These are phyloP conservation scores for Lypha dubia DNA, from an alignment of 2,888 invertebrate species.

Conservation along the genomic window DNA sequence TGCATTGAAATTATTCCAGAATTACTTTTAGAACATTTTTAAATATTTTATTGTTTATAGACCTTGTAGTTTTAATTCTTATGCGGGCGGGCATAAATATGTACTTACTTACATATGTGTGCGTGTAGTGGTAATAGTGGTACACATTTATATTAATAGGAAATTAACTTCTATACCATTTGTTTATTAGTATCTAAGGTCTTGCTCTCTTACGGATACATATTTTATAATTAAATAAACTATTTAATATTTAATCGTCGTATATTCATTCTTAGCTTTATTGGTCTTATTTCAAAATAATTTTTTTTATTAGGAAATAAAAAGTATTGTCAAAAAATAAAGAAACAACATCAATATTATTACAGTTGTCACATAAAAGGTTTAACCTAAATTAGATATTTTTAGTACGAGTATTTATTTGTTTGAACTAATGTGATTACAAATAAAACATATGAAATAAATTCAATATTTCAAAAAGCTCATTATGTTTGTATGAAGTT, in stretches of 20 bases:
- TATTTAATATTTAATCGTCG: too few species aligned
- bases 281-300: not conserved
- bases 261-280: not conserved
- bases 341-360: not conserved
- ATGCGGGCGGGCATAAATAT: too few species aligned
- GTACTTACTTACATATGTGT: too few species aligned
- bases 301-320: not conserved
- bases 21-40: too few species aligned
- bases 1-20: too few species aligned
- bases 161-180: too few species aligned
- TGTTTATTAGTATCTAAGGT: not conserved
- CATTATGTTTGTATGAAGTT: not conserved
- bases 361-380: not conserved
- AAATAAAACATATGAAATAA: not conserved
- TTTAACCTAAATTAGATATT: not conserved
- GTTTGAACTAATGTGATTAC: not conserved
- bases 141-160: too few species aligned
- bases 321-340: not conserved
- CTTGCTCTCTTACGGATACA: not conserved
- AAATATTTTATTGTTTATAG: too few species aligned
- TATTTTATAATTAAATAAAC: not conserved
- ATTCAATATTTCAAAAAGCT: too few species aligned
- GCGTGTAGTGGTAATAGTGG: too few species aligned
- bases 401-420: too few species aligned
- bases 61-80: too few species aligned